A percentile compares a stretch with the other conserved stretches of the same genome.
These are phyloP conservation scores for Garra rufa DNA, from an alignment of 2,113 vertebrate genomes.

Conservation along the genomic window DNA sequence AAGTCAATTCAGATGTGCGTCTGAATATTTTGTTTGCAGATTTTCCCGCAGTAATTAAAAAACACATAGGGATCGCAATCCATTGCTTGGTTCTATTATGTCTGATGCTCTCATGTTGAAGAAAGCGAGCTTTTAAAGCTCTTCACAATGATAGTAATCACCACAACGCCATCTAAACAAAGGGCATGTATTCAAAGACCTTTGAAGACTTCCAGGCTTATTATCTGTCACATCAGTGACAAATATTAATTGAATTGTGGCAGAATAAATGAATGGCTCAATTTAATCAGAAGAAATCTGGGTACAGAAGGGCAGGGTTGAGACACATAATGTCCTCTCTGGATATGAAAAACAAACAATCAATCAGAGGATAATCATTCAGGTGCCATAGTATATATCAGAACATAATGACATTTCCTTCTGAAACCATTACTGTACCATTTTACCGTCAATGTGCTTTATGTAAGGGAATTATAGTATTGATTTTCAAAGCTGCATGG, in stretches of 20 bases:
- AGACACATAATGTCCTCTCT: background rate
- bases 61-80: background rate
- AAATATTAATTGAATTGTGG: background rate
- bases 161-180: background rate
- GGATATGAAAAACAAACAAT: conserved; percentile 22
- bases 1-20: background rate
- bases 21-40: background rate
- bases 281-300: background rate
- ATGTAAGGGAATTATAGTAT: background rate
- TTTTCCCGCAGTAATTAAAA: background rate
- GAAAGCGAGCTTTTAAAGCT: background rate
- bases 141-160: background rate
- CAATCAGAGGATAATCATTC: background rate
- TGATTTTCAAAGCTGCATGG: conserved; percentile 8
- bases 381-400: background rate
- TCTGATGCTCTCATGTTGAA: background rate
- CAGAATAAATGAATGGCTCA: conserved; percentile 1
- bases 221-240: background rate
- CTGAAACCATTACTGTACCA: background rate
- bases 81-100: background rate
- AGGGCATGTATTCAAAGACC: background rate
- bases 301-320: background rate
- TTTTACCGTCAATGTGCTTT: background rate
- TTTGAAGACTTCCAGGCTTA: background rate
- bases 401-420: background rate